Evolutionary conservation across 2,888 invertebrate species (phyloP).

Genomic region (Eugnorisma glareosa): DNA sequence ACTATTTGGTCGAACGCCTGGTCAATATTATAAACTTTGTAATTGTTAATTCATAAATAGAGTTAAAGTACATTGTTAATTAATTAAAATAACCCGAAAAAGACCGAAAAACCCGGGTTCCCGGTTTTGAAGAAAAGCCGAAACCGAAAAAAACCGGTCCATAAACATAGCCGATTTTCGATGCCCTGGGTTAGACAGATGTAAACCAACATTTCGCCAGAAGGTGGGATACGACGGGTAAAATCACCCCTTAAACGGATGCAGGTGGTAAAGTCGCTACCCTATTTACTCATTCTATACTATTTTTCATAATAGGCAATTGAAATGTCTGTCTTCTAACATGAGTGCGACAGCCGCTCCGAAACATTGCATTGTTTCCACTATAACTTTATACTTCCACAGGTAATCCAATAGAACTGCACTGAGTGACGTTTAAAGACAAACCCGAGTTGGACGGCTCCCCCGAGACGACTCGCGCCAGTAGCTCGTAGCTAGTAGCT

Average conservation of each 20-base stretch:
- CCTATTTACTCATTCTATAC: too few species aligned
- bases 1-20: too few species aligned
- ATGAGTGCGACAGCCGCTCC: neutral
- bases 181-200: too few species aligned
- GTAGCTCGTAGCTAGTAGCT: slow-evolving; percentile 39
- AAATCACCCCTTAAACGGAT: neutral
- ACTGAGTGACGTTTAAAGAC: slow-evolving; percentile 66
- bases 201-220: too few species aligned
- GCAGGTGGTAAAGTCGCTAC: neutral
- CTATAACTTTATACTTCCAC: slow-evolving; percentile 38
- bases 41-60: too few species aligned
- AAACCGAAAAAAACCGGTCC: too few species aligned
- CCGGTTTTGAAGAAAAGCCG: too few species aligned
- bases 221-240: neutral
- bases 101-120: too few species aligned
- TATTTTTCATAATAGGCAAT: neutral
- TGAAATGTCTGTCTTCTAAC: neutral
- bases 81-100: too few species aligned
- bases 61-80: too few species aligned
- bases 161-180: too few species aligned
- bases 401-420: slow-evolving; percentile 62
- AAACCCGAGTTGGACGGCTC: slow-evolving; percentile 67
- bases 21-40: too few species aligned
- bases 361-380: slow-evolving; percentile 36
- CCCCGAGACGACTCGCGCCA: slow-evolving; percentile 55